Evolutionary conservation across 2,113 vertebrate genomes (phyloP), one percentile per base, ranked within the genome.

Genomic region (Sterrhoptilus dennistouni): DNA sequence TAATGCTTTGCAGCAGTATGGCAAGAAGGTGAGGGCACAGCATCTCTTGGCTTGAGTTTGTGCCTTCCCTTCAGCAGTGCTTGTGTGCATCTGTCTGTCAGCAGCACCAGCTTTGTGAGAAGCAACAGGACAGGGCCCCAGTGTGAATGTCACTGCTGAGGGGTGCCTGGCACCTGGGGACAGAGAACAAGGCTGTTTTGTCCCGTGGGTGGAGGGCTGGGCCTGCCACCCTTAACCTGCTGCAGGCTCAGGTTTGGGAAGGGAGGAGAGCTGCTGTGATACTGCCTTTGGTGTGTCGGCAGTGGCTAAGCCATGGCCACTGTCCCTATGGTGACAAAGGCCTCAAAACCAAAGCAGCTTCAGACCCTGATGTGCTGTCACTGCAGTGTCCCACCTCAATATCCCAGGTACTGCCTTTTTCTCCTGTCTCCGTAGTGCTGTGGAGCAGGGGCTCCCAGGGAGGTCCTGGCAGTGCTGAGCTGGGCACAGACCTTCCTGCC

Each of bases 1-100:
- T 27, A 89, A 90, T 68, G 96, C 97, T 11, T 76, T 98, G 91
- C 97, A 98, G 91, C 97, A 98, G 89, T 98, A 95, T 2, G 64
- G 96, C 42, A 96, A 86, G 78, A 98, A 98, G 97, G 98, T 98
- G 88, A 97, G 96, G 54, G 36, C 2, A 1, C 66, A 24, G 14
- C 12, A 9, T 36, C 36, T 11, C 63, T 68, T 54, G 64, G 56
- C 29, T 21, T 40, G 31, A 52, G 49, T n/a, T 54, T 83, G 38
- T 69, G 77, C 56, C 28, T 5, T 70, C 54, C 42, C 31, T 81
- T 87, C 60, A 9, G 69, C 78, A 65, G 47, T 12, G 16, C n/a
- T 33, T 61, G 21, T 53, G 29, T 57, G 2, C 38, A 5, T 53
- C 35, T 47, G 19, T 33, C 50, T 66, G 33, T 50, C 35, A 75